Base-by-base conservation (phyloP, 2,888 invertebrate genomes). In the Galerucella pusilla region DNA sequence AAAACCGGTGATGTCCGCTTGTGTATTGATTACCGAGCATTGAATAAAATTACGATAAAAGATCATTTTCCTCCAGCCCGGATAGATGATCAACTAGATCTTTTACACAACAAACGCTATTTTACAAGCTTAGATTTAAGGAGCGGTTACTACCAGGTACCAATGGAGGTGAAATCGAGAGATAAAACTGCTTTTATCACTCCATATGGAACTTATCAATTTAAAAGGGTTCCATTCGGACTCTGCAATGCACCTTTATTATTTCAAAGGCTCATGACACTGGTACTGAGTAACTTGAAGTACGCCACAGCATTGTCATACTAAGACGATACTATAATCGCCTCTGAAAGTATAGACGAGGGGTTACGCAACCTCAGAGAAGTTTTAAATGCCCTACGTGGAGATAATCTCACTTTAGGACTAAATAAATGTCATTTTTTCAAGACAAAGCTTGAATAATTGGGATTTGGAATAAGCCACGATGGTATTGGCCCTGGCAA, bases 151-250 rank as follows among this genome's bases (percentile, higher is more conserved):
- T 28, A 69, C 69, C 69, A 60, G 9, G 60, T 69, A 12, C 35
- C n/a, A 49, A 20, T 69, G 25, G 69, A 28, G 10, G 60, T 46
- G 45, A 12, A 69, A 12, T 69, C 69, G 12, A 60, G 42, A 35
- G 46, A 69, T 20, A 16, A 60, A 20, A 69, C 69, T 42, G 35
- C 68, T 69, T 69, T 69, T 54, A 69, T 69, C 9, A 69, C 69
- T 12, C 57, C 20, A 4, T 10, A 14, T 28, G 68, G 59, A 14
- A 14, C 25, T 12, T 57, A 54, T 28, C 35, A 68, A 68, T 57
- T 54, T 28, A 35, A 28, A 25, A 25, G 20, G 12, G 61, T 69
- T 45, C 60, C 69, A 25, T 60, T 69, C 60, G 69, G 60, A 42
- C 45, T 75, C 12, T n/a, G 52, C n/a, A 52, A 52, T n/a, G 52